Evolutionary conservation across 23 tunicate genomes (phyloP).

Genomic region (Halocynthia aurantium): DNA sequence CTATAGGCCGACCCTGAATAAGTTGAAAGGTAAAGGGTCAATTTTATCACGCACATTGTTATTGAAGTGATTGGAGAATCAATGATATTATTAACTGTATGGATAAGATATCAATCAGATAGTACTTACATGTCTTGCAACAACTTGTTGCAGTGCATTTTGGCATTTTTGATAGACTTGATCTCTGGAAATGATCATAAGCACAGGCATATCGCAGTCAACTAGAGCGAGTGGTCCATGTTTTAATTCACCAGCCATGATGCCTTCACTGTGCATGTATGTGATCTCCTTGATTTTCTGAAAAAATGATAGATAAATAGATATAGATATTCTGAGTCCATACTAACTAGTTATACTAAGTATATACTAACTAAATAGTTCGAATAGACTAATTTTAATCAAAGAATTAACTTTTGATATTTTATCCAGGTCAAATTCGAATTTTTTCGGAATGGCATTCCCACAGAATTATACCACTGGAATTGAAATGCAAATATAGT

Average conservation of each 20-base stretch:
- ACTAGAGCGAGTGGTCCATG: slow-evolving; percentile 99
- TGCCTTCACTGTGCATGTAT: slow-evolving; percentile 99
- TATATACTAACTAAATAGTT: no score
- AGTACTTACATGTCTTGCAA: slow-evolving; percentile 90
- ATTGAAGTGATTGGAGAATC: background rate
- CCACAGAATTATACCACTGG: no score
- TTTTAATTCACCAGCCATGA: slow-evolving; percentile 95
- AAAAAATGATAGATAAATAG: slow-evolving; percentile 9
- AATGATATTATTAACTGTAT: background rate
- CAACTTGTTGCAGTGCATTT: slow-evolving; percentile 99
- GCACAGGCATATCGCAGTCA: slow-evolving; percentile 90
- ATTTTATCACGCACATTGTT: no score
- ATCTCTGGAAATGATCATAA: slow-evolving; percentile 88
- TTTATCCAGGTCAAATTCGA: no score
- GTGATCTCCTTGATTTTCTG: slow-evolving; percentile 99
- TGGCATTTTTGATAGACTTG: slow-evolving; percentile 90
- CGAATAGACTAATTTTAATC: no score
- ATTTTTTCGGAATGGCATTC: no score
- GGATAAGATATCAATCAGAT: background rate
- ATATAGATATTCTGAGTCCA: no score
- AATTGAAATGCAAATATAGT: no score
- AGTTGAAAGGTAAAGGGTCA: background rate
- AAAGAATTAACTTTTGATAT: no score
- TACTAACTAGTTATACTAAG: no score
- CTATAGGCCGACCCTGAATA: slow-evolving; percentile 84